These are phyloP conservation scores for Brachymystax lenok DNA, from an alignment of 2,797 vertebrate species.

Conservation along the genomic window DNA sequence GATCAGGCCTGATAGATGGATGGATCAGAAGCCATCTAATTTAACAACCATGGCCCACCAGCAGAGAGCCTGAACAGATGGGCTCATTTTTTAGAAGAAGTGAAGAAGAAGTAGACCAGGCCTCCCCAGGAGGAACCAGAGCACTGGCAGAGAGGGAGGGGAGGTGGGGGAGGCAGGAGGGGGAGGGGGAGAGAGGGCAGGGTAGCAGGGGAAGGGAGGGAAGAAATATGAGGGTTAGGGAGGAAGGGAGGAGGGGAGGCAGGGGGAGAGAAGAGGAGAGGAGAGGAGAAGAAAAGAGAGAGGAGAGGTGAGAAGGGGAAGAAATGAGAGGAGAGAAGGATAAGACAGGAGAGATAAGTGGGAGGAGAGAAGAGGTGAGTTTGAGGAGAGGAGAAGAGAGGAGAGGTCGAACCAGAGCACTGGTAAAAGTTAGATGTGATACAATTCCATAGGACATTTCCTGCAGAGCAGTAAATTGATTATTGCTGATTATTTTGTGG, in stretches of 20 bases:
- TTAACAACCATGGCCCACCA: neutral
- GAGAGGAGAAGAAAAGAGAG: neutral
- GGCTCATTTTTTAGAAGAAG: neutral
- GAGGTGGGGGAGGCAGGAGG: neutral
- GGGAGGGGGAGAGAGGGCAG: neutral
- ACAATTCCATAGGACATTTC: neutral
- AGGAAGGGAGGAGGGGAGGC: no score
- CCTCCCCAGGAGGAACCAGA: neutral
- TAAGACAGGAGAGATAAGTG: no score
- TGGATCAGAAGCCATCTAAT: conserved; percentile 2
- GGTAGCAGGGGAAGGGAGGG: no score
- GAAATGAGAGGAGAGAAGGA: neutral
- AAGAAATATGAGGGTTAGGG: no score
- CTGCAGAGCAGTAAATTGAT: neutral
- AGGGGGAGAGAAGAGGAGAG: no score
- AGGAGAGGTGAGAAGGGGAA: neutral
- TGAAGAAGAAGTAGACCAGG: neutral
- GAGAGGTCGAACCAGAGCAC: neutral
- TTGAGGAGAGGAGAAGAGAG: neutral
- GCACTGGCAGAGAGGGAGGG: neutral
- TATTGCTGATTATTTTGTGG: neutral
- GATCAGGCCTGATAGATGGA: neutral
- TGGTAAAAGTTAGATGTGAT: neutral
- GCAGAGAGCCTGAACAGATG: neutral
- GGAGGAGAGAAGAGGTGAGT: no score